These are phyloP conservation scores for Sylvilagus bachmani DNA, from an alignment of 2,113 vertebrate species.

Conservation along the genomic window DNA sequence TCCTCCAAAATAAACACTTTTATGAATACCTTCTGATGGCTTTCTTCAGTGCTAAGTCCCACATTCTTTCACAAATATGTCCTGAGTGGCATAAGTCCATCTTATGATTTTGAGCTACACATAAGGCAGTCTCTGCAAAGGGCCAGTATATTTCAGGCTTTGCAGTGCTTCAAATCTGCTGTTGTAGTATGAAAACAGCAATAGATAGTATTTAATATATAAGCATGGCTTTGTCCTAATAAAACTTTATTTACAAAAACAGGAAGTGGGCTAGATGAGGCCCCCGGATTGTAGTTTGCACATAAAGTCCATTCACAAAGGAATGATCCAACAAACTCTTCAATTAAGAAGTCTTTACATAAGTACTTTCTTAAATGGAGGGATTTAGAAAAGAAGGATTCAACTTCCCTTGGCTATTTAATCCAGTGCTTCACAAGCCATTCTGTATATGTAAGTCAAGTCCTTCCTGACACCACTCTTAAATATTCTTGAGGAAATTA, in stretches of 20 bases:
- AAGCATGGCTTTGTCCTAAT: not conserved
- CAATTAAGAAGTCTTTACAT: not conserved
- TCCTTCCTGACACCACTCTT: not conserved
- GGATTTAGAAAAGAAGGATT: slow-evolving; percentile 5
- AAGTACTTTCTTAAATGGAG: slow-evolving; percentile 6
- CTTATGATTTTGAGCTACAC: not conserved
- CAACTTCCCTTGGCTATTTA: slow-evolving; percentile 25
- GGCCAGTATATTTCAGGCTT: not conserved
- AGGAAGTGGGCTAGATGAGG: not conserved
- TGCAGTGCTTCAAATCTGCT: not conserved
- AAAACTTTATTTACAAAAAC: slow-evolving; percentile 68
- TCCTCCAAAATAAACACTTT: slow-evolving; percentile 12
- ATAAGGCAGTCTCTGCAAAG: slow-evolving; percentile 15
- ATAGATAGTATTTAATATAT: not conserved
- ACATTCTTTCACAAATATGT: slow-evolving; percentile 4
- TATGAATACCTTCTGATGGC: not conserved
- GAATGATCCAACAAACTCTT: not conserved
- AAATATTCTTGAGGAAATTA: not conserved
- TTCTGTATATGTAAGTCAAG: not conserved
- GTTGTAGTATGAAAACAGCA: not conserved
- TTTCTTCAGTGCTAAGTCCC: not conserved
- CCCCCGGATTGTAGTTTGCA: not conserved
- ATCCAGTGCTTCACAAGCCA: not conserved
- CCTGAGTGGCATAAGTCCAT: not conserved
- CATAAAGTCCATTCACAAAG: no score